Evolutionary conservation across 2,888 invertebrate species (phyloP), one percentile per base, ranked within the genome.

Genomic region (Nemurella pictetii): DNA sequence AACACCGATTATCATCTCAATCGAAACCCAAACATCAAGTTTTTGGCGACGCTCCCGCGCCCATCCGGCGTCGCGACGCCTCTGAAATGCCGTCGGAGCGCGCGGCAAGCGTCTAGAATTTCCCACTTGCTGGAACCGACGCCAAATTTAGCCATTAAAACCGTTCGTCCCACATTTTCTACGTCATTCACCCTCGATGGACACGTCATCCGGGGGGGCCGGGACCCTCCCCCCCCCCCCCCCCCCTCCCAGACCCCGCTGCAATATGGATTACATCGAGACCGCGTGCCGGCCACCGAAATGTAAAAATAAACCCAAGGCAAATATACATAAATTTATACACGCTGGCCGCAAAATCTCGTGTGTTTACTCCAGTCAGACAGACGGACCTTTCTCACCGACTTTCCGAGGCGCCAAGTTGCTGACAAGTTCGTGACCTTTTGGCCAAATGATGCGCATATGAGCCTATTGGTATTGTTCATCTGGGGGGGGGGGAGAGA

Each of bases 141-240:
- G 82, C 82, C 82, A 82, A 82, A 82, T 82, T 82, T 82, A 72
- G 82, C 82, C 82, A 72, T 78, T 28, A 78, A 78, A 28, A 78
- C n/a, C 30, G 75, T 27, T 9, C 75, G 78, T 5, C 30, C 78
- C 78, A 30, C 30, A n/a, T 5, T 29, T 28, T 27, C 26, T 9
- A 28, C 75, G 75, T 75, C 75, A 75, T 75, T 28, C 26, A 75
- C 28, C 26, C 75, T n/a, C 75, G 27, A 25, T 55, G 55, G 55
- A 55, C 55, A 55, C 55, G 55, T 55, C 55, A 55, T 12, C 55
- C 5, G 4, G 55, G 55, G 55, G 55, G n/a, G n/a, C n/a, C n/a
- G n/a, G n/a, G n/a, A n/a, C n/a, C n/a, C n/a, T n/a, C n/a, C n/a
- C n/a, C n/a, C n/a, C n/a, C n/a, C n/a, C n/a, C n/a, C n/a, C n/a